Evolutionary conservation across 1,140 invertebrate species (phyloP).

Genomic region (Aculops lycopersici): DNA sequence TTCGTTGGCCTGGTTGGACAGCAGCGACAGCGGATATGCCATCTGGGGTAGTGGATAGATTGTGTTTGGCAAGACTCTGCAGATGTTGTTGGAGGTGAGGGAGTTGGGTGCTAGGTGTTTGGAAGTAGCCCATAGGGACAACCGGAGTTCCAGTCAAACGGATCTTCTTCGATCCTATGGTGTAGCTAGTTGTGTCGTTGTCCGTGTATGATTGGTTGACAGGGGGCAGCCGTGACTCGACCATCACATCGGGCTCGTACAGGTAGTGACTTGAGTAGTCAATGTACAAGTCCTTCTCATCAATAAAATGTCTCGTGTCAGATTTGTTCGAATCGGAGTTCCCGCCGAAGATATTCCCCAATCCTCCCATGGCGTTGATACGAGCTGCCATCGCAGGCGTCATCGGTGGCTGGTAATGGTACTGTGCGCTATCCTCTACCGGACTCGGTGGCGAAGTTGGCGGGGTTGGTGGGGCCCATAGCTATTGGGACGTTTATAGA

Average conservation of each 20-base stretch:
- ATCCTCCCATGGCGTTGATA: too few species aligned
- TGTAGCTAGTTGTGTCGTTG: too few species aligned
- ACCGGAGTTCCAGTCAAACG: too few species aligned
- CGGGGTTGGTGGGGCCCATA: slow-evolving; percentile 79
- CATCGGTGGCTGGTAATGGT: neutral
- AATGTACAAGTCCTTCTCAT: slow-evolving; percentile 54
- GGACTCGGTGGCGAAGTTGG: slow-evolving; percentile 17
- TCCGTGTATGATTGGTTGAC: slow-evolving; percentile 19
- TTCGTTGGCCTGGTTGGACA: slow-evolving; percentile 6
- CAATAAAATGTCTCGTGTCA: too few species aligned
- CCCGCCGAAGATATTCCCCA: too few species aligned
- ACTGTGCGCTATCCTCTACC: slow-evolving; percentile 12
- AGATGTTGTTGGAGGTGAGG: neutral
- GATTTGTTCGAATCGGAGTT: too few species aligned
- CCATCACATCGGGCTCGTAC: slow-evolving; percentile 46
- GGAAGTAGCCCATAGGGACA: too few species aligned
- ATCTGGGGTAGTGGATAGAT: too few species aligned
- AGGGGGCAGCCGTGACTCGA: slow-evolving; percentile 46
- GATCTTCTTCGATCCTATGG: too few species aligned
- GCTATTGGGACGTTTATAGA: slow-evolving; percentile 22
- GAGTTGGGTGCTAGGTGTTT: too few species aligned
- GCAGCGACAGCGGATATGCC: neutral
- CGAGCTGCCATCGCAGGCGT: neutral
- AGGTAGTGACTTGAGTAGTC: slow-evolving; percentile 48
- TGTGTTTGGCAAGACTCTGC: too few species aligned